Evolutionary conservation across 2,888 invertebrate species (phyloP).

Genomic region (Gasteruption jaculator): DNA sequence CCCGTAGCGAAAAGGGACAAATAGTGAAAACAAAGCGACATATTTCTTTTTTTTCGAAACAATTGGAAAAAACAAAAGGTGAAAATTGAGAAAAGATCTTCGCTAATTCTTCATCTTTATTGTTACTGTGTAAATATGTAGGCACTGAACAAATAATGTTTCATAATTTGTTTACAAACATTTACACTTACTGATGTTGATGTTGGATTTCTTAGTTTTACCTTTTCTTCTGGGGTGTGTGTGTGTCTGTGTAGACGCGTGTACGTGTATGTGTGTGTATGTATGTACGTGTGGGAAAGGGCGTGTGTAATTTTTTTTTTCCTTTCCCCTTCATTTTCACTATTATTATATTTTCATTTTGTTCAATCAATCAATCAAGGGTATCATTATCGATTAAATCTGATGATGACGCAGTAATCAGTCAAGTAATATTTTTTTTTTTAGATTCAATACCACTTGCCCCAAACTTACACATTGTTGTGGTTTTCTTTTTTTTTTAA

Average conservation of each 20-base stretch:
- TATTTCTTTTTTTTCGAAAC: neutral
- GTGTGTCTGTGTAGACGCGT: too few species aligned
- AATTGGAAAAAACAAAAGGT: neutral
- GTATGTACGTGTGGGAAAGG: too few species aligned
- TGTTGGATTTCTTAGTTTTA: too few species aligned
- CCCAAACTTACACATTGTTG: too few species aligned
- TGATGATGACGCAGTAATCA: too few species aligned
- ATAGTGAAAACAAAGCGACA: constrained; percentile 14
- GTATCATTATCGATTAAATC: too few species aligned
- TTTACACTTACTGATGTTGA: constrained; percentile 51
- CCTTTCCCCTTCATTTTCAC: constrained; percentile 1
- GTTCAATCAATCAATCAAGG: constrained; percentile 46
- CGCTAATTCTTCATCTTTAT: constrained; percentile 49
- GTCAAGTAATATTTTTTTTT: too few species aligned
- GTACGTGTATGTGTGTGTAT: too few species aligned
- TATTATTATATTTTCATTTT: constrained; percentile 27
- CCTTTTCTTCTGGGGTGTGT: too few species aligned
- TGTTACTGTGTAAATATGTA: constrained; percentile 51
- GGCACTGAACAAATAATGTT: constrained; percentile 53
- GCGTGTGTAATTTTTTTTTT: constrained; percentile 19
- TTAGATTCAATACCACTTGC: too few species aligned
- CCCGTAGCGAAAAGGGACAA: constrained; percentile 11
- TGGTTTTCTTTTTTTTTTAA: too few species aligned
- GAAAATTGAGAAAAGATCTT: constrained; percentile 17
- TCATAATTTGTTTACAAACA: constrained; percentile 52